phyloP scores from a whole-genome alignment of 2,888 invertebrate species.

The Acrobasis consociella region DNA sequence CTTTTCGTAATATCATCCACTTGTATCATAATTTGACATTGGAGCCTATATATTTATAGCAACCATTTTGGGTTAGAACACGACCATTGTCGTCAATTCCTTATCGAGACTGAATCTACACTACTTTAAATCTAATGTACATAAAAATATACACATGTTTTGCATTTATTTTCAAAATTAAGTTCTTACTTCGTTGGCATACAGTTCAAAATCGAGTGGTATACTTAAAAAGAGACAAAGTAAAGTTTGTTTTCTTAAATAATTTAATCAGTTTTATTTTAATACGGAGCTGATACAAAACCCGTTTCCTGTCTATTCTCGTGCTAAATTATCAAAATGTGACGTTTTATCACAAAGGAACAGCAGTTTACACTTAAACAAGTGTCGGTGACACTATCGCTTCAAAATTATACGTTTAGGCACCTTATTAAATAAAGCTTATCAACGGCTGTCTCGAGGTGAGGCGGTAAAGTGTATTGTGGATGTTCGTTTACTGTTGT shows the following conservation, averaged over 20 bases:
- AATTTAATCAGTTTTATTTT: conserved; percentile 55
- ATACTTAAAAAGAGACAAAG: conserved; percentile 17
- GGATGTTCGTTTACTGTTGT: conserved; percentile 33
- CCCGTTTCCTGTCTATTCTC: conserved; percentile 48
- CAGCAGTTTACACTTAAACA: conserved; percentile 81
- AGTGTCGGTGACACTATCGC: conserved; percentile 68
- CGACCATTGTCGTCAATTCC: conserved; percentile 34
- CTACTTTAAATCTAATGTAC: conserved; percentile 33
- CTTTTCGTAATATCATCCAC: neutral
- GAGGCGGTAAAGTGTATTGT: conserved; percentile 37
- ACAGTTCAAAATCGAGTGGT: conserved; percentile 28
- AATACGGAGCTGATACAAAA: conserved; percentile 50
- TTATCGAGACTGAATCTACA: conserved; percentile 37
- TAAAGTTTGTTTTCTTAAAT: conserved; percentile 42
- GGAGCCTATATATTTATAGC: conserved; percentile 30
- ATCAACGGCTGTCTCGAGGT: conserved; percentile 49
- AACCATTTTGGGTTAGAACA: conserved; percentile 31
- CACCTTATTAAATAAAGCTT: conserved; percentile 75
- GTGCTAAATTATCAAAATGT: conserved; percentile 77
- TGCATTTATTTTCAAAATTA: conserved; percentile 21
- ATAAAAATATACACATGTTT: conserved; percentile 27
- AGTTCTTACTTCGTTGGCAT: conserved; percentile 4
- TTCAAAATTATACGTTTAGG: conserved; percentile 68
- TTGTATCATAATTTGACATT: conserved; percentile 35
- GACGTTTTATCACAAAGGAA: conserved; percentile 74